These are phyloP conservation scores for Nipponia nippon DNA, from an alignment of 2,113 vertebrate species.

Conservation along the genomic window DNA sequence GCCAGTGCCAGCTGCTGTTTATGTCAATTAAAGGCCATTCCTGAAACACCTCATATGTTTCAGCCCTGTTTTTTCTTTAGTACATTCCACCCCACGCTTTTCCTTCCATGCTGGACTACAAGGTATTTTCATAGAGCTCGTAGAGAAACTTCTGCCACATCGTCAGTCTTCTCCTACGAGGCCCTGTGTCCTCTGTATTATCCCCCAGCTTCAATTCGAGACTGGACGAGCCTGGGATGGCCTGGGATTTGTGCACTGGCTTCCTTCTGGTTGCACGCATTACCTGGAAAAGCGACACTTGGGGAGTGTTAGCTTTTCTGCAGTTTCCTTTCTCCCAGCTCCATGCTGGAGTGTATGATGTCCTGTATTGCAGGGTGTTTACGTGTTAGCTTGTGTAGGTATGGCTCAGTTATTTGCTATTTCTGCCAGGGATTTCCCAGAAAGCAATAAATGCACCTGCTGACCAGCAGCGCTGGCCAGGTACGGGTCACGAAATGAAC, in stretches of 20 bases:
- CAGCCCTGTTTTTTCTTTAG: background rate
- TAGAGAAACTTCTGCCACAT: background rate
- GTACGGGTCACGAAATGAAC: background rate
- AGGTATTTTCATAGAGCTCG: background rate
- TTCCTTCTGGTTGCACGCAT: background rate
- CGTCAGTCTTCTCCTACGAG: background rate
- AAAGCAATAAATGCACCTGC: background rate
- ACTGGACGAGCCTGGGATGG: background rate
- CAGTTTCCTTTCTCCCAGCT: background rate
- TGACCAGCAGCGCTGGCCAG: background rate
- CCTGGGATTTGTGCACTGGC: background rate
- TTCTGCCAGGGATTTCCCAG: background rate
- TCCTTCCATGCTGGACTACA: background rate
- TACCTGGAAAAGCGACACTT: background rate
- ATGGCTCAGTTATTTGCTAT: background rate
- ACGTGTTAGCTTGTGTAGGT: background rate
- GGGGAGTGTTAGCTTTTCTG: background rate
- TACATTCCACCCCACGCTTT: background rate
- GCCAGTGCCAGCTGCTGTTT: background rate
- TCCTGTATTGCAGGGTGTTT: background rate
- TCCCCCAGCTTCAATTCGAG: background rate
- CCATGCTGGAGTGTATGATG: background rate
- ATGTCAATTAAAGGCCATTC: background rate
- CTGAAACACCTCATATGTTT: background rate
- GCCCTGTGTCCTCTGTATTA: background rate